Percentiles rank a stretch among this genome's conserved stretches.
Conservation (phyloP, 2,888 invertebrate genomes). For the Monopis laevigella region DNA sequence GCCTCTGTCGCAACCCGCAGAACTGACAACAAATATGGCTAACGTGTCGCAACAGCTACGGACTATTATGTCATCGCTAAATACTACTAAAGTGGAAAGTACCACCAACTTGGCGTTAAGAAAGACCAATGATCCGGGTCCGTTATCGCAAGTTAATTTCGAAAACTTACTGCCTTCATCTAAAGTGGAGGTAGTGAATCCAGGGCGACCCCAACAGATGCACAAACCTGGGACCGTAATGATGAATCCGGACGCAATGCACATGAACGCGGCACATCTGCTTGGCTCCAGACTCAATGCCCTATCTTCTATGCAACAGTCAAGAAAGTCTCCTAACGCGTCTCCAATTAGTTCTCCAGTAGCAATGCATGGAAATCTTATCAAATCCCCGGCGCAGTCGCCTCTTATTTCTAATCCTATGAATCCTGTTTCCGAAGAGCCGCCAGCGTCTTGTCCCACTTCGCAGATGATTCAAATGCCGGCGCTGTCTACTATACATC, state of each 20-base stretch:
- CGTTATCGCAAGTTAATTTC: conserved; percentile 60
- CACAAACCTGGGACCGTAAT: conserved; percentile 39
- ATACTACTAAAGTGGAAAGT: conserved; percentile 61
- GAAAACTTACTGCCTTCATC: conserved; percentile 60
- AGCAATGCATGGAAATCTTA: conserved; percentile 37
- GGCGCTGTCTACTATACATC: conserved; percentile 55
- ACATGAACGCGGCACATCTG: conserved; percentile 48
- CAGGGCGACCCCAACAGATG: conserved; percentile 39
- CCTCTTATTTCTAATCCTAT: conserved; percentile 40
- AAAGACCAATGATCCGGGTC: conserved; percentile 44
- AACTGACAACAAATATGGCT: conserved; percentile 76
- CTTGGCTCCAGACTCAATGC: conserved; percentile 50
- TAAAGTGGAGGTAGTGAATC: conserved; percentile 51
- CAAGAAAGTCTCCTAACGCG: conserved; percentile 53
- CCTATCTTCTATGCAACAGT: conserved; percentile 43
- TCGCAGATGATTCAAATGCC: conserved; percentile 64
- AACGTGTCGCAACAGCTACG: conserved; percentile 76
- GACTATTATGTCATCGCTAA: conserved; percentile 73
- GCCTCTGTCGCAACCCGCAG: conserved; percentile 76
- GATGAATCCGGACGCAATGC: conserved; percentile 33
- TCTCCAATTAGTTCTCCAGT: conserved; percentile 56
- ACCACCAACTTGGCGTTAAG: conserved; percentile 54
- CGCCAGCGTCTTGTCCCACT: conserved; percentile 30
- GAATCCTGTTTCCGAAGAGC: conserved; percentile 36
- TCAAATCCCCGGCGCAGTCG: conserved; percentile 54